phyloP scores from a whole-genome alignment of 2,113 vertebrate species.

The Ageneiosus marmoratus region DNA sequence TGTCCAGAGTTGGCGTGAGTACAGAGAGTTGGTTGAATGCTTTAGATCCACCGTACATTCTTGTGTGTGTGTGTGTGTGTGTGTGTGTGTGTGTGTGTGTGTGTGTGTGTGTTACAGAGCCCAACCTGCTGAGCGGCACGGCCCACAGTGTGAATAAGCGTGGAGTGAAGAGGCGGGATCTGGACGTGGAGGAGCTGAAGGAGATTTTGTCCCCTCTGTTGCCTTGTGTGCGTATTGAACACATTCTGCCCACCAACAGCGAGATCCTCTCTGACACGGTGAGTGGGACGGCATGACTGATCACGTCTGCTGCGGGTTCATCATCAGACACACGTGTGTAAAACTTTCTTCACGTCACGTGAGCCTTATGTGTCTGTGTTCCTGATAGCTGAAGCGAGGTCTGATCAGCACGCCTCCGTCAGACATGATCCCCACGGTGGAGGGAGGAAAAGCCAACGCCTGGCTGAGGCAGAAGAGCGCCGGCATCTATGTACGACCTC shows the following conservation, averaged over 20 bases:
- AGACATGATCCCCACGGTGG: conserved; percentile 94
- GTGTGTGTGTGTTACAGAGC: conserved; percentile 75
- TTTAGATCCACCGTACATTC: not conserved
- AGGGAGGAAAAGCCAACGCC: conserved; percentile 93
- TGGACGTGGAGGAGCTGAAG: conserved; percentile 93
- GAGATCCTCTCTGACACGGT: conserved; percentile 92
- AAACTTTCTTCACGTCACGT: not conserved
- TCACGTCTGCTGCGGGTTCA: not conserved
- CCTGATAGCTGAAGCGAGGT: conserved; percentile 88
- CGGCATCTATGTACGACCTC: conserved; percentile 92
- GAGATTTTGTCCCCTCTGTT: conserved; percentile 92
- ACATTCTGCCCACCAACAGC: conserved; percentile 91
- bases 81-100: conserved; percentile 30
- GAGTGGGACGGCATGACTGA: conserved; percentile 49
- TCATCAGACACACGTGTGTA: not conserved
- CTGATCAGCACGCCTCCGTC: conserved; percentile 97
- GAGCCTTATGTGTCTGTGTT: not conserved
- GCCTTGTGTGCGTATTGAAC: conserved; percentile 90
- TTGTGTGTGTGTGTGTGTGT: not conserved
- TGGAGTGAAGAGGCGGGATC: conserved; percentile 92
- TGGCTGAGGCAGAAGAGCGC: conserved; percentile 95
- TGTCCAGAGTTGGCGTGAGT: no score
- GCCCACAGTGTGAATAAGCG: conserved; percentile 98
- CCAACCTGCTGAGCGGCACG: conserved; percentile 95
- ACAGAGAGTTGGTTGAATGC: not conserved